These are phyloP conservation scores for Acrocephalus arundinaceus DNA, from an alignment of 2,113 vertebrate species.

Conservation along the genomic window DNA sequence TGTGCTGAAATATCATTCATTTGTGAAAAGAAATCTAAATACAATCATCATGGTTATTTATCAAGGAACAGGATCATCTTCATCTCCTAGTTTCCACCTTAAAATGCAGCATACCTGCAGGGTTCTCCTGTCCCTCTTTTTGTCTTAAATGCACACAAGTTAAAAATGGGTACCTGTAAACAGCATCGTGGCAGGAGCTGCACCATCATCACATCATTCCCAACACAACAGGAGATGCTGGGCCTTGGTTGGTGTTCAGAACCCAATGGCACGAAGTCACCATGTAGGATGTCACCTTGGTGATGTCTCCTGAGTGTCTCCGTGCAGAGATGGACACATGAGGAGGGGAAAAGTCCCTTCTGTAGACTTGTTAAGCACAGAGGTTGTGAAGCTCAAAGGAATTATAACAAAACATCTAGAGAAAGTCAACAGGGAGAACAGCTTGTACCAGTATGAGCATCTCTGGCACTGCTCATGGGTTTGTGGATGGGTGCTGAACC, in stretches of 20 bases:
- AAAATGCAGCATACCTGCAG: not conserved
- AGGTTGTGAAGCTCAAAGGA: not conserved
- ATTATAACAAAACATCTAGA: not conserved
- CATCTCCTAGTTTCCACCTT: not conserved
- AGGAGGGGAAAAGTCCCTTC: not conserved
- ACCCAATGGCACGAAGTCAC: not conserved
- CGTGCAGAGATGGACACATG: fast-evolving
- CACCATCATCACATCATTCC: not conserved
- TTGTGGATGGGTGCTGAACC: not conserved
- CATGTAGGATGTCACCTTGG: not conserved
- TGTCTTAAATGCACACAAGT: not conserved
- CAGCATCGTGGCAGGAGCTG: not conserved
- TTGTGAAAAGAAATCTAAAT: conserved; percentile 11
- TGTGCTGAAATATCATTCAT: not conserved
- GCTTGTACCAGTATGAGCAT: not conserved
- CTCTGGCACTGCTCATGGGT: not conserved
- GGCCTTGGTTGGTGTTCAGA: not conserved
- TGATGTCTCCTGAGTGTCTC: not conserved
- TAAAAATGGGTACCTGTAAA: not conserved
- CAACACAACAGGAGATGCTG: not conserved
- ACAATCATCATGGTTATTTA: not conserved
- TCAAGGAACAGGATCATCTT: not conserved
- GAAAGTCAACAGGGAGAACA: not conserved
- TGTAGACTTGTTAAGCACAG: not conserved
- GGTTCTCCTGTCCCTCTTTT: not conserved